Base-by-base conservation (phyloP, 2,113 vertebrate genomes). In the Thunnus maccoyii region DNA sequence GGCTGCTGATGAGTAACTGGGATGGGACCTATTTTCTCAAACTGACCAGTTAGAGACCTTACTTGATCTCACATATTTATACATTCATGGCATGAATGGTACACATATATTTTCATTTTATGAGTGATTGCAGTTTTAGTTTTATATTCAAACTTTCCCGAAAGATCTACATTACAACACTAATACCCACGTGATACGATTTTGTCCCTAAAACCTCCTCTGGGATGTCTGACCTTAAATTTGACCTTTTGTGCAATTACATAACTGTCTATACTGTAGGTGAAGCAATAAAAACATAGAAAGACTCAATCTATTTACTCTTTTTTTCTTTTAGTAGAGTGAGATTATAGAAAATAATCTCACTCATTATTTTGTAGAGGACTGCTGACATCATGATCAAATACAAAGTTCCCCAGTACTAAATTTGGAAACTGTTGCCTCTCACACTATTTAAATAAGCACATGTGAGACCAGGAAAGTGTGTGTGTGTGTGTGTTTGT, bases 1-100 rank as follows among this genome's bases (percentile, higher is more conserved):
- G 68, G 61, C 44, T 6, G 36, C 83, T 76, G 69, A 80, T 52
- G 32, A 71, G 67, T 68, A 57, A 73, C 51, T 15, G 27, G 8
- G 58, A 83, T 62, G 25, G 22, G 18, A 66, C 72, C 61, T 62
- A 20, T 22, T 76, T 80, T 79, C 51, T 41, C 50, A 80, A 73
- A 62, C 60, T 68, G 70, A 78, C 76, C 76, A 25, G 3, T 44
- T 71, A 32, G 2, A 60, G 10, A 20, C 12, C 15, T 46, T 17
- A 32, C 64, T 76, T 83, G 57, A 27, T n/a, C 56, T 67, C 55
- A 52, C 27, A 55, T 51, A 47, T 63, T 55, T 54, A 16, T 22
- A 44, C 6, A 3, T 64, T 25, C 41, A 54, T 44, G 18, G 57
- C 44, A 72, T 52, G 17, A 41, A 1, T 20, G 56, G 4, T 12